Evolutionary conservation across 2,888 invertebrate genomes (phyloP).

Genomic region (Homarus gammarus): DNA sequence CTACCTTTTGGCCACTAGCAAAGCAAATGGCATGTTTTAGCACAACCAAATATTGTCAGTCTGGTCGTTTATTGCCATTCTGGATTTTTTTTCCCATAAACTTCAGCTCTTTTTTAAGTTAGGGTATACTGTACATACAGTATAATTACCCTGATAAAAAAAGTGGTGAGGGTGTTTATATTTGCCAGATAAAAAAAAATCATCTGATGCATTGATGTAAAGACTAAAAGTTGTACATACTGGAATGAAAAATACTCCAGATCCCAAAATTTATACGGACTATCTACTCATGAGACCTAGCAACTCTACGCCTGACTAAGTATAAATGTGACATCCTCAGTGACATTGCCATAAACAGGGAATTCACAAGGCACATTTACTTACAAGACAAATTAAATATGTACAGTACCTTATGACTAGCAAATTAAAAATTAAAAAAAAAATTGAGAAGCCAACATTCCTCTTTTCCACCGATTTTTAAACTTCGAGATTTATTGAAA

Average conservation of each 20-base stretch:
- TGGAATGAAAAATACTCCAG: not conserved
- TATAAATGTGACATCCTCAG: slow-evolving; percentile 24
- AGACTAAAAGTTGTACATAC: not conserved
- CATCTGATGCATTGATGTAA: no score
- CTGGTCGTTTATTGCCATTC: not conserved
- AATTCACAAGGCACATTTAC: slow-evolving; percentile 34
- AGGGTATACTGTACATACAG: no score
- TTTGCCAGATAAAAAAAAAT: no score
- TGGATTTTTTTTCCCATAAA: no score
- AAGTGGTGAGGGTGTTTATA: no score
- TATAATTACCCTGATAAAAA: no score
- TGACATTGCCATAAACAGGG: not conserved
- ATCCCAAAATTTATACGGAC: not conserved
- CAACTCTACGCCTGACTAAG: not conserved
- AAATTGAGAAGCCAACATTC: no score
- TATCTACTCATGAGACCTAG: not conserved
- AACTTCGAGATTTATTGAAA: not conserved
- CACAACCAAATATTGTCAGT: not conserved
- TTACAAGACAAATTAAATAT: not conserved
- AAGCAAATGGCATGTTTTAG: not conserved
- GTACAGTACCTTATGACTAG: no score
- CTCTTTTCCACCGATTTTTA: no score
- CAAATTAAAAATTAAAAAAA: not conserved
- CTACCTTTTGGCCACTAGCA: not conserved
- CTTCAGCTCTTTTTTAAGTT: no score